Base-by-base conservation (phyloP, 2,113 vertebrate species). In the Coryphaenoides rupestris region DNA sequence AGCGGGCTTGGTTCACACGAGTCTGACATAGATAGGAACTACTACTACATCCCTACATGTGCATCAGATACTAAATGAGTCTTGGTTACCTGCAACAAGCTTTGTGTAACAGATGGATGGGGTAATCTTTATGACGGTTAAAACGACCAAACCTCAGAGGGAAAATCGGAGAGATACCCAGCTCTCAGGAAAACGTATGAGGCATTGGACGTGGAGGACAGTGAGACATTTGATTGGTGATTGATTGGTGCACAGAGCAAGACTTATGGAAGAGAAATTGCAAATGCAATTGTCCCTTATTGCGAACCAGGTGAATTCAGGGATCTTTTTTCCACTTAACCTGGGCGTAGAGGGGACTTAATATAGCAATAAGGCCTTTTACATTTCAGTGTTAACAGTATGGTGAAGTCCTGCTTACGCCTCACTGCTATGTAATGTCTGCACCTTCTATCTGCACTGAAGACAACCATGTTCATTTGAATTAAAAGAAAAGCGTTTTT, bases 301-400 rank as follows among this genome's bases (percentile, higher is more conserved):
- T 56, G 68, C 78, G 59, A 63, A 59, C 69, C 12, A 49, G 33
- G 55, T 26, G 47, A 2, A 63, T 66, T 58, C 54, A 40, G 60
- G 65, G 69, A 76, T 64, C 49, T 40, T 40, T 45, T n/a, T 68
- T 67, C 58, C 19, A 23, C 54, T 47, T 68, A 74, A 68, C 59
- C 63, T 66, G 58, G 69, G 70, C 22, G 62, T 73, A 63, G 58
- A 63, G 65, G 26, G 58, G 77, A 49, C 73, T 76, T 67, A 81
- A 83, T 73, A 87, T 76, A 90, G 90, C 88, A 91, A 90, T 92
- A 79, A 77, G 76, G 74, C 70, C 58, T 79, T 57, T 86, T 47
- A 76, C 65, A 73, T 68, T 70, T 21, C 63, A 71, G 83, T 87
- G 84, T 72, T 68, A 10, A 78, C 77, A 69, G 74, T 79, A 71